Evolutionary conservation across 2,113 vertebrate species (phyloP), one percentile per base, ranked within the genome.

Genomic region (Aegithalos caudatus): DNA sequence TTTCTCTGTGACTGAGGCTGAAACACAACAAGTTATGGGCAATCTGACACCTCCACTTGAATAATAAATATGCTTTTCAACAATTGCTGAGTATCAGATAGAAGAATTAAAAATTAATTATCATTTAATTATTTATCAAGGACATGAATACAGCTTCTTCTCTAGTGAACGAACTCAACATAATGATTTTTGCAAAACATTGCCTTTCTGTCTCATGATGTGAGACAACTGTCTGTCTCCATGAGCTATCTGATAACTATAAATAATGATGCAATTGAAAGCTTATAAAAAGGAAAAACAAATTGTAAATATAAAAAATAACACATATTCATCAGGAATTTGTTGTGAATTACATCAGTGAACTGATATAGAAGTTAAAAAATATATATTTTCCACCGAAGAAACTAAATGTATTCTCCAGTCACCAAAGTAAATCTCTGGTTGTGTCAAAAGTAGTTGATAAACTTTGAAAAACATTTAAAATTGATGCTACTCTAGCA

Each of bases 41-140:
- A 90, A 82, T 70, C 66, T 86, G 58, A 92, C 66, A 90, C 88
- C 78, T 65, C 54, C 31, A 93, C 18, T 80, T 92, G 61, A 94
- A 88, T 82, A 94, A 76, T 66, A 90, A 96, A 88, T 88, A 80
- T 17, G 14, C 14, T 80, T 81, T 88, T 90, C 2, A 3, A 70
- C 66, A 86, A 67, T 65, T 92, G 42, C 23, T 3, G 11, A 89
- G 51, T 82, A 92, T 90, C 85, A 90, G 65, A 91, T 90, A 69
- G 37, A 65, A 65, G n/a, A 58, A 45, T 96, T 58, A 93, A 95
- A 94, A 91, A 88, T 64, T 91, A 90, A 93, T 92, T 84, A 73
- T 67, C 1, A 51, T 79, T 96, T 86, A 62, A 90, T 95, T 97
- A 94, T 93, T 96, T 86, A 90, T 88, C 66, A 90, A 92, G 88